These are phyloP conservation scores for Aurelia aurita complex sp. Pacific DNA, from an alignment of 30 jellyfish, hydroid and myxozoan genomes.

Conservation along the genomic window DNA sequence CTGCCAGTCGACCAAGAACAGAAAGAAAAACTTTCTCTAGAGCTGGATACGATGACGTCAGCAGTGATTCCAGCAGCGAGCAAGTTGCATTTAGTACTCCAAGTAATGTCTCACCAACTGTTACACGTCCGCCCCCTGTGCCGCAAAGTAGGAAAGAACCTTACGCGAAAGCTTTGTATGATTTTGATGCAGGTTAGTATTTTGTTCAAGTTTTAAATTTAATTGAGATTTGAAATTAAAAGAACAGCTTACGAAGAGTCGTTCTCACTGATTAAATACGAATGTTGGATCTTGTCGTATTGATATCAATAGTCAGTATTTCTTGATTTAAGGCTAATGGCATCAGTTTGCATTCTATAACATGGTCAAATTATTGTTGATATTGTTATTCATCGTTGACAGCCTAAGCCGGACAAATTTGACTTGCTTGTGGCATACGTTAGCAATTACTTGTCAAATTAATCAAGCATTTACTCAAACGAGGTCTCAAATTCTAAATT, in stretches of 20 bases:
- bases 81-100: constrained; percentile 64
- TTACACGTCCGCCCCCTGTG: constrained; percentile 64
- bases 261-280: background rate
- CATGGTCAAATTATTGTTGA: too few species aligned
- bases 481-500: too few species aligned
- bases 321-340: too few species aligned
- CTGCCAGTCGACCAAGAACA: constrained; percentile 95
- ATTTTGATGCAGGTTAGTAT: constrained; percentile 90
- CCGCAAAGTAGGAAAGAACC: constrained; percentile 60
- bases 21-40: constrained; percentile 78
- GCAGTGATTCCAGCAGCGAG: constrained; percentile 80
- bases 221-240: background rate
- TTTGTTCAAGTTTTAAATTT: background rate
- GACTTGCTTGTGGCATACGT: too few species aligned
- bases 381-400: too few species aligned
- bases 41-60: constrained; percentile 50
- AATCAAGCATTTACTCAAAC: too few species aligned
- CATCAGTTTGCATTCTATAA: too few species aligned
- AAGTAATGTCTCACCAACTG: constrained; percentile 21
- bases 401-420: too few species aligned
- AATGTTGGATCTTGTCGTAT: background rate
- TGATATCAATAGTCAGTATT: too few species aligned
- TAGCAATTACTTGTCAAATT: too few species aligned
- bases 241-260: background rate
- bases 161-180: constrained; percentile 84